A percentile compares a stretch with the other conserved stretches of the same genome.
These are phyloP conservation scores for Pseudolaguvia tuberculata DNA, from an alignment of 2,113 vertebrate species.

Conservation along the genomic window DNA sequence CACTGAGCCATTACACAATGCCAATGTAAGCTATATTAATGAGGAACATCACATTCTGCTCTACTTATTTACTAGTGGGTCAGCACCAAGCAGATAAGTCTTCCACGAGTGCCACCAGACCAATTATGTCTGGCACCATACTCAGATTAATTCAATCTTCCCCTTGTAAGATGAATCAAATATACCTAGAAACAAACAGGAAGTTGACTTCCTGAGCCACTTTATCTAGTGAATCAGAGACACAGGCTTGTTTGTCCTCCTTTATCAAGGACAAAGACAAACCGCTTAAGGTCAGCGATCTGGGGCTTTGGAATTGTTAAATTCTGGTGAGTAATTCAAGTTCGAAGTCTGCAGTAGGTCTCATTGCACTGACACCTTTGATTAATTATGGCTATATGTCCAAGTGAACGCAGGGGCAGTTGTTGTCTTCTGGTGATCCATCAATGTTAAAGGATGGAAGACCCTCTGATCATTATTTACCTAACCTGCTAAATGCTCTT, in stretches of 20 bases:
- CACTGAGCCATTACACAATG: conserved; percentile 48
- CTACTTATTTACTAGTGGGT: conserved; percentile 55
- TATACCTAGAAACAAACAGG: conserved; percentile 31
- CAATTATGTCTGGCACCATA: conserved; percentile 44
- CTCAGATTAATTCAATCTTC: conserved; percentile 54
- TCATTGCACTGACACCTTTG: conserved; percentile 38
- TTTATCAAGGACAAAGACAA: conserved; percentile 16
- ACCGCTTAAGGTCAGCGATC: conserved; percentile 21
- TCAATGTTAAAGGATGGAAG: conserved; percentile 47
- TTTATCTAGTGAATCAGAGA: neutral
- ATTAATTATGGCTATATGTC: conserved; percentile 47
- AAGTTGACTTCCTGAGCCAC: neutral
- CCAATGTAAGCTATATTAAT: conserved; percentile 51
- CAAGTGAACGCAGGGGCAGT: conserved; percentile 43
- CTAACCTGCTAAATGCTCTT: conserved; percentile 38
- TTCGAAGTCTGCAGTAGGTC: conserved; percentile 36
- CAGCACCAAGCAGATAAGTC: conserved; percentile 48
- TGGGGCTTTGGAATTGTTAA: conserved; percentile 31
- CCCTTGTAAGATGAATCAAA: conserved; percentile 48
- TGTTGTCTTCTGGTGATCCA: conserved; percentile 46
- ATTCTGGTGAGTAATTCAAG: conserved; percentile 46
- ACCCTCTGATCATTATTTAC: conserved; percentile 44
- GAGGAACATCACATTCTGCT: conserved; percentile 50
- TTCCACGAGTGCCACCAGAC: conserved; percentile 48
- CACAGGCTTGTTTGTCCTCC: conserved; percentile 32